Evolutionary conservation across 2,888 invertebrate genomes (phyloP), one percentile per base, ranked within the genome.

Genomic region (Prosopocoilus inquinatus): DNA sequence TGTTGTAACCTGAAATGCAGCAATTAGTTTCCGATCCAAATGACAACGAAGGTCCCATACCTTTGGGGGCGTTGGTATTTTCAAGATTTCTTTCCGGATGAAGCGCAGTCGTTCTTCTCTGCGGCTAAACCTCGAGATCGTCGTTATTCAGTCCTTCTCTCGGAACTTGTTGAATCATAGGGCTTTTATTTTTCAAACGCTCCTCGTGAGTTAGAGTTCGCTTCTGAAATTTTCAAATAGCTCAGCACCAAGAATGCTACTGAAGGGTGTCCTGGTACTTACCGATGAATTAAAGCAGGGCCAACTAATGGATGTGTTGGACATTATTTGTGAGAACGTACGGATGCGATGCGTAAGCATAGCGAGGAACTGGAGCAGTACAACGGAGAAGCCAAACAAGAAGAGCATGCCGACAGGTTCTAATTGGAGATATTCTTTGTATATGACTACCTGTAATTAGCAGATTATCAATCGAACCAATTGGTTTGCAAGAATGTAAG

Each of bases 361-460:
- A 11, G 86, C 89, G 44, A 84, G 67, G 69, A 89, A 89, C 78
- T 90, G 89, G 47, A 89, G 81, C 62, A 90, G 75, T 58, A 90
- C 84, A 7, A 83, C 67, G 11, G 85, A 86, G 70, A 89, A 90
- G 72, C 89, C 87, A 50, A 86, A 75, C 28, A 90, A 81, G 72
- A 90, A 89, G 20, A 88, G 83, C n/a, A 90, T 80, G 57, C 90
- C 84, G 58, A 89, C 88, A 1, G 88, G 88, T 71, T 89, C 88
- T 60, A 89, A 72, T 70, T 88, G 82, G 32, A 88, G 79, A 65
- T 84, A 84, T 50, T 82, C 81, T 55, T 82, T 80, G 48, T 76
- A 74, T 52, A 86, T 79, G 53, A 74, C 71, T 9, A 83, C 77
- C 77, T 84, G 62, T 35, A 70, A n/a, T n/a, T n/a, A 44, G 33